Percentiles rank a stretch among this genome's conserved stretches.
phyloP scores from a whole-genome alignment of 92 coral and sea anemone genomes.

The Blastomussa wellsi region DNA sequence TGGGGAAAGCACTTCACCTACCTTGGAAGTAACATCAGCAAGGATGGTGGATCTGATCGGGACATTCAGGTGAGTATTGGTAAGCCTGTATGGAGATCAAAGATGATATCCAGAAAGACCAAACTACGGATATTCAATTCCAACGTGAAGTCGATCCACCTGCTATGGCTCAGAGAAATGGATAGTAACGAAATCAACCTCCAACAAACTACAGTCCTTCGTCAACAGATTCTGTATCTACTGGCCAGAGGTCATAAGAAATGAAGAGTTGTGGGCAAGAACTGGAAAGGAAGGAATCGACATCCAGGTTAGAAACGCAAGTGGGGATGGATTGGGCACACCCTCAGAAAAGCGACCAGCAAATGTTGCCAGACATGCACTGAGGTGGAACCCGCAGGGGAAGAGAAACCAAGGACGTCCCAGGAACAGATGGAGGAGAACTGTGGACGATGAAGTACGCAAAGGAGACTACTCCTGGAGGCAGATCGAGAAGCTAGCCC shows the following conservation, averaged over 20 bases:
- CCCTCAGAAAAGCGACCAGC: too few relatives aligned
- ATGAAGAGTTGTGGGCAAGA: neutral
- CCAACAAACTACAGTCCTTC: neutral
- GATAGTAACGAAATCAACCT: neutral
- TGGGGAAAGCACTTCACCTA: neutral
- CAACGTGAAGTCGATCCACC: neutral
- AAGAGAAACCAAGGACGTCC: too few relatives aligned
- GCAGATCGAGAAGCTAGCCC: too few relatives aligned
- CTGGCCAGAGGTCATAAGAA: neutral
- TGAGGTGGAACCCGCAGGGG: too few relatives aligned
- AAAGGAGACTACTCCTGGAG: too few relatives aligned
- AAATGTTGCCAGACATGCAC: too few relatives aligned
- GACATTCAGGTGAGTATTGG: conserved; percentile 4
- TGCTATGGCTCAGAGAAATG: neutral
- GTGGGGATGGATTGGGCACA: neutral
- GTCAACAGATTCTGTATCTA: neutral
- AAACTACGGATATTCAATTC: neutral
- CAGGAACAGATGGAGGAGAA: too few relatives aligned
- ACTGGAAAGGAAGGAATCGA: neutral
- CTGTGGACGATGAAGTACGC: too few relatives aligned
- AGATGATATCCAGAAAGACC: neutral
- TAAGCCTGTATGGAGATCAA: neutral
- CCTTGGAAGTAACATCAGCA: conserved; percentile 15
- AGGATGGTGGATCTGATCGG: conserved; percentile 12
- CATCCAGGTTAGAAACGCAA: neutral